Evolutionary conservation across 2,113 vertebrate genomes (phyloP).

Genomic region (Danionella cerebrum): DNA sequence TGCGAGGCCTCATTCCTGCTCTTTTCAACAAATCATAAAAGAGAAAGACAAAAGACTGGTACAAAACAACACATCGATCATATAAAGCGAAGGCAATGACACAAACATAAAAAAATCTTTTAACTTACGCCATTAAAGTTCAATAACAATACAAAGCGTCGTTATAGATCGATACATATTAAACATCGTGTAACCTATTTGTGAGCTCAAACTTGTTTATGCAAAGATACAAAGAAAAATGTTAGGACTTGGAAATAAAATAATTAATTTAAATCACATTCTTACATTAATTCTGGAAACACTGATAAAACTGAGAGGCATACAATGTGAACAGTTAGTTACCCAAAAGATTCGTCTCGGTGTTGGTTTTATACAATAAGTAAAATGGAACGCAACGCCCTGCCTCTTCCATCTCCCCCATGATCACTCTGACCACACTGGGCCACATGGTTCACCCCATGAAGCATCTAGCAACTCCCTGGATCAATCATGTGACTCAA

Average conservation of each 20-base stretch:
- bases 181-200: slow-evolving; percentile 28
- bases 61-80: slow-evolving; percentile 42
- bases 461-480: slow-evolving; percentile 42
- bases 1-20: slow-evolving; percentile 52
- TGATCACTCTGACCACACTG: slow-evolving; percentile 14
- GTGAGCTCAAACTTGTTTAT: slow-evolving; percentile 28
- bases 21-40: slow-evolving; percentile 45
- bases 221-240: slow-evolving; percentile 6
- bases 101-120: slow-evolving; percentile 61
- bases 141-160: slow-evolving; percentile 53
- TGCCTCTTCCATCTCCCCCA: background rate
- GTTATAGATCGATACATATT: slow-evolving; percentile 55
- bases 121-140: slow-evolving; percentile 68
- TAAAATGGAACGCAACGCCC: no score
- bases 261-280: slow-evolving; percentile 32
- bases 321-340: background rate
- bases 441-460: slow-evolving; percentile 30
- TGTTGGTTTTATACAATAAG: slow-evolving; percentile 28
- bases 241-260: slow-evolving; percentile 2
- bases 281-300: slow-evolving; percentile 17
- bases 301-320: slow-evolving; percentile 13
- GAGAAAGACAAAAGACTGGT: slow-evolving; percentile 51
- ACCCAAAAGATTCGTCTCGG: background rate
- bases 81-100: slow-evolving; percentile 44
- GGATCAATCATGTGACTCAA: slow-evolving; percentile 29